A percentile compares a stretch with the other conserved stretches of the same genome.
These are phyloP conservation scores for Mimas tiliae DNA, from an alignment of 2,888 invertebrate species.

Conservation along the genomic window DNA sequence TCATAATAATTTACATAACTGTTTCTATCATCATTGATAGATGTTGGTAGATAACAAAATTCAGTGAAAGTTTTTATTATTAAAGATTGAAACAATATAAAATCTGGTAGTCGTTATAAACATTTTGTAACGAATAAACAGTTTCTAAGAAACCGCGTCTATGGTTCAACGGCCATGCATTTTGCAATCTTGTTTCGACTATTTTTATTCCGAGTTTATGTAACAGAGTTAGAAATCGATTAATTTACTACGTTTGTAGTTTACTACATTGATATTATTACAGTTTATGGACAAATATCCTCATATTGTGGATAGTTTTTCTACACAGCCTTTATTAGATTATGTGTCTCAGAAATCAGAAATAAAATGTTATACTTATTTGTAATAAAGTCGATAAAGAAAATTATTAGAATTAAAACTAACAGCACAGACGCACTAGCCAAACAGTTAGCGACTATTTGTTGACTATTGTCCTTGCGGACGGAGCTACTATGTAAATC, in stretches of 20 bases:
- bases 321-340: neutral
- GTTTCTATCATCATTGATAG: neutral
- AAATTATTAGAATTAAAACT: too few species aligned
- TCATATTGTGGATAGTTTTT: neutral
- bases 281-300: neutral
- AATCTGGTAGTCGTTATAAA: constrained; percentile 20
- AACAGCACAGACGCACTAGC: too few species aligned
- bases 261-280: neutral
- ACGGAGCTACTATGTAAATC: too few species aligned
- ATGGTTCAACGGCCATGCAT: constrained; percentile 52
- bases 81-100: constrained; percentile 9
- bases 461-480: too few species aligned
- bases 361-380: too few species aligned
- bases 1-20: neutral
- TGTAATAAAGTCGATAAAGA: too few species aligned
- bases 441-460: too few species aligned
- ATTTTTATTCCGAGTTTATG: constrained; percentile 46
- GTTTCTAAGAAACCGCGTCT: constrained; percentile 43
- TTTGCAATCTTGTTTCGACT: constrained; percentile 51
- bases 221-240: constrained; percentile 34
- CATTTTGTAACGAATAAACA: constrained; percentile 44
- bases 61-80: constrained; percentile 1
- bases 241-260: neutral
- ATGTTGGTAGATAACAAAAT: neutral
- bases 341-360: too few species aligned